These are phyloP conservation scores for Micromys minutus DNA, from an alignment of 2,113 vertebrate genomes.

Conservation along the genomic window DNA sequence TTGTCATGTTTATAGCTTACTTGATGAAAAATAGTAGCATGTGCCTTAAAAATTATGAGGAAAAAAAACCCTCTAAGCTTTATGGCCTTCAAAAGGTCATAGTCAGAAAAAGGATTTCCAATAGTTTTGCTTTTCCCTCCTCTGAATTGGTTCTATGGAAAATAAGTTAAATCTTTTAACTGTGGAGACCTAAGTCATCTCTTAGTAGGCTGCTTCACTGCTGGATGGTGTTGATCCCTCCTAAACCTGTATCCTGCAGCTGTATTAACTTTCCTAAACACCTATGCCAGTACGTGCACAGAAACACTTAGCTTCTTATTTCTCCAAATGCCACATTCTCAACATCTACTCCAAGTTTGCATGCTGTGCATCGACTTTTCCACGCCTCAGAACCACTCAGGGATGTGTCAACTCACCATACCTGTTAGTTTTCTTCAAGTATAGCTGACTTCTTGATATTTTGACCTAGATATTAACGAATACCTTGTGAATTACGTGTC, in stretches of 20 bases:
- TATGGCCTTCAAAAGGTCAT: slow-evolving; percentile 23
- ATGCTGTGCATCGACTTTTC: not conserved
- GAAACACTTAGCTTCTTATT: not conserved
- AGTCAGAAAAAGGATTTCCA: not conserved
- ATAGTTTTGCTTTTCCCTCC: not conserved
- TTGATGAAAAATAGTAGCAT: slow-evolving; percentile 55
- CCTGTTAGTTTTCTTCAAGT: not conserved
- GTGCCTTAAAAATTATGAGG: slow-evolving; percentile 9
- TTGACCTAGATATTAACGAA: not conserved
- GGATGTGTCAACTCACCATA: not conserved
- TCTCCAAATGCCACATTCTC: not conserved
- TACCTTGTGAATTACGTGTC: not conserved
- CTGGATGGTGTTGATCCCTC: not conserved
- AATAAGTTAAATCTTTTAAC: not conserved
- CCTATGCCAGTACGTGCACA: not conserved
- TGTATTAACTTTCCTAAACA: slow-evolving; percentile 7
- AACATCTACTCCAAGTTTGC: not conserved
- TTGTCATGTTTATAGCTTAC: slow-evolving; percentile 45
- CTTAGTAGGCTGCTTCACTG: not conserved
- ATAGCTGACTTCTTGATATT: not conserved
- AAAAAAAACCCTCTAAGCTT: slow-evolving; percentile 39
- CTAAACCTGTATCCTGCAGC: not conserved
- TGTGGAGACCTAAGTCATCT: not conserved
- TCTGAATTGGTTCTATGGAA: slow-evolving; percentile 50
- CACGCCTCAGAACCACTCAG: not conserved